Evolutionary conservation across 1,140 invertebrate species (phyloP).

Genomic region (Apis dorsata): DNA sequence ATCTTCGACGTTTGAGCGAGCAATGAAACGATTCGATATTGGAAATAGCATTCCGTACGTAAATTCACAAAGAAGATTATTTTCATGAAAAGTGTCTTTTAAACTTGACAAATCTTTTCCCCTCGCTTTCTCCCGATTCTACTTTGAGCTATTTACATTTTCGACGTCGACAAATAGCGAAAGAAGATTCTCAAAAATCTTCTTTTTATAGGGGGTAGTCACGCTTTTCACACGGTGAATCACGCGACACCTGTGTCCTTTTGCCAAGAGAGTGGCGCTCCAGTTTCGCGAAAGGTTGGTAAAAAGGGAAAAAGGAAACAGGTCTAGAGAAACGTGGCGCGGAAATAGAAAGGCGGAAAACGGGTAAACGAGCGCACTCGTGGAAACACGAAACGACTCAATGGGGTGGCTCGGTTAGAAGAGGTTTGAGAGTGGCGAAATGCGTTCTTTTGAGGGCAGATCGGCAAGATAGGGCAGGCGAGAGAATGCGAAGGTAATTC

Average conservation of each 20-base stretch:
- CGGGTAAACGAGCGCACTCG: conserved; percentile 45
- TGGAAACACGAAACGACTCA: conserved; percentile 55
- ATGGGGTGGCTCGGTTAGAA: conserved; percentile 43
- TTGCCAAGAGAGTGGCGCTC: background rate
- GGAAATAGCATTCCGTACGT: background rate
- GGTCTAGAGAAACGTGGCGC: conserved; percentile 22
- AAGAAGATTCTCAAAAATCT: conserved; percentile 5
- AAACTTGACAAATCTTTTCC: background rate
- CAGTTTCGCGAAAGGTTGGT: background rate
- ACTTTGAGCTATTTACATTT: conserved; percentile 24
- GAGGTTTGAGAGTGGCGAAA: conserved; percentile 38
- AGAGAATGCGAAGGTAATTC: conserved; percentile 24
- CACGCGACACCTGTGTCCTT: conserved; percentile 31
- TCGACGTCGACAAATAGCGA: conserved; percentile 11
- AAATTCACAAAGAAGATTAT: background rate
- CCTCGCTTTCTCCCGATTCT: background rate
- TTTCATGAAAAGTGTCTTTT: background rate
- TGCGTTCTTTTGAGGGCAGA: conserved; percentile 58
- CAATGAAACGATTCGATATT: no score
- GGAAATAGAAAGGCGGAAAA: conserved; percentile 57
- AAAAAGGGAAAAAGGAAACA: background rate
- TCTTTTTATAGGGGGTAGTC: conserved; percentile 16
- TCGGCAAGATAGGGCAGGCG: conserved; percentile 38
- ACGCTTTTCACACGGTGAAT: conserved; percentile 28
- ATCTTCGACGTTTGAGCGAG: no score